Base-by-base conservation (phyloP, 2,113 vertebrate species). In the Gopherus evgoodei region DNA sequence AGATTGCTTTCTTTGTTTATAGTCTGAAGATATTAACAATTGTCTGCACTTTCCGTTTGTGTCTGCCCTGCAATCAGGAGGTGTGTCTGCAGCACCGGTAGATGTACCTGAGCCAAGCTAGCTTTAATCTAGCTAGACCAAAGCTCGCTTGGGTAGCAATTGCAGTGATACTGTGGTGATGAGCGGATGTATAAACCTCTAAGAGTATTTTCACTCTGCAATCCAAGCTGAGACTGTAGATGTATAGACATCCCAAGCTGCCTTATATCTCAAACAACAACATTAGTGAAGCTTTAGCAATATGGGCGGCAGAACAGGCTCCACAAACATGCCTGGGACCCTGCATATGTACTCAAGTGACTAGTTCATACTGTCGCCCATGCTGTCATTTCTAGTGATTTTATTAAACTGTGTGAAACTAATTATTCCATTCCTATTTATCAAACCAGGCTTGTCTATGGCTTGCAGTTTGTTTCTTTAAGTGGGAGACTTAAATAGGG, bases 1-100 rank as follows among this genome's bases (percentile, higher is more conserved):
- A 95, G 88, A 79, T 84, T 93, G 54, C 9, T 90, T 75, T 90
- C 83, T 54, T 86, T 90, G 21, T 88, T 92, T 91, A 87, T 57
- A 65, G 17, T 8, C 49, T 87, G 47, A n/a, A 89, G 42, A 86
- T 8, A 92, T 85, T 87, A 88, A 92, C 44, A 78, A 11, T 65
- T 52, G 59, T 92, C 78, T 81, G 4, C 80, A 49, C 3, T 59
- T 89, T 65, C 19, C 88, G 2, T 83, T 88, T 65, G 21, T 47
- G 75, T 59, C 57, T 31, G 11, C 27, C 27, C 57, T 59, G 11
- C 25, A 59, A 14, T 12, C 57, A 59, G 57, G 27, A 59, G 11
- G 11, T 59, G 57, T 59, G 57, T 13, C 12, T 59, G 57, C 57
- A 59, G 27, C 25, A 59, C 57, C 29, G 12, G 27, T 59, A 59